A percentile compares a stretch with the other conserved stretches of the same genome.
These are phyloP conservation scores for Hystrix brachyura DNA, from an alignment of 2,113 vertebrate genomes.

Conservation along the genomic window DNA sequence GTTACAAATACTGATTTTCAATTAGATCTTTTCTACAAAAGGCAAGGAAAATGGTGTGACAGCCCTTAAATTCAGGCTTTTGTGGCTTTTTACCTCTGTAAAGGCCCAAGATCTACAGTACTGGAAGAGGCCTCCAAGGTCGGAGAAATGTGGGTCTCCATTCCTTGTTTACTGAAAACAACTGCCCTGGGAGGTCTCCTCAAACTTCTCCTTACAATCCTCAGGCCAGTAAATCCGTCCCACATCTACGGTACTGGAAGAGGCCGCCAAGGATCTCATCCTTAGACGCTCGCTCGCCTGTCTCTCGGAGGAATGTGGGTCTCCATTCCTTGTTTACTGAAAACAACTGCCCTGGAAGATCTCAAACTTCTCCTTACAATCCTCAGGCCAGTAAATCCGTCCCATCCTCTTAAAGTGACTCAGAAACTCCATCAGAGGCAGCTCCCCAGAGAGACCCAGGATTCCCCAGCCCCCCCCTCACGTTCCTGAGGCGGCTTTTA, in stretches of 20 bases:
- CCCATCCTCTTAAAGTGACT: not conserved
- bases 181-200: not conserved
- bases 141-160: not conserved
- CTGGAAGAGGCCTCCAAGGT: not conserved
- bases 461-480: not conserved
- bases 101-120: not conserved
- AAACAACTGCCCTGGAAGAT: not conserved
- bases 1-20: too few species aligned
- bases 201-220: not conserved
- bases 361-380: not conserved
- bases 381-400: not conserved
- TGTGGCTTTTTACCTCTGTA: too few species aligned
- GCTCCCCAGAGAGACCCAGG: too few species aligned
- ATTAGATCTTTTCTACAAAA: too few species aligned
- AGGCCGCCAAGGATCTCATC: too few species aligned
- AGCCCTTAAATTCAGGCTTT: too few species aligned
- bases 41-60: too few species aligned
- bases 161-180: not conserved
- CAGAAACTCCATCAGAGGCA: not conserved
- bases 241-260: too few species aligned
- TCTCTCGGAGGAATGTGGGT: not conserved
- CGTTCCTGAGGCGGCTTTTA: not conserved
- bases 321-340: not conserved
- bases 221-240: not conserved
- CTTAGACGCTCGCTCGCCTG: too few species aligned